Conservation (phyloP, 23 tunicate species). For the Ascidia mentula region DNA sequence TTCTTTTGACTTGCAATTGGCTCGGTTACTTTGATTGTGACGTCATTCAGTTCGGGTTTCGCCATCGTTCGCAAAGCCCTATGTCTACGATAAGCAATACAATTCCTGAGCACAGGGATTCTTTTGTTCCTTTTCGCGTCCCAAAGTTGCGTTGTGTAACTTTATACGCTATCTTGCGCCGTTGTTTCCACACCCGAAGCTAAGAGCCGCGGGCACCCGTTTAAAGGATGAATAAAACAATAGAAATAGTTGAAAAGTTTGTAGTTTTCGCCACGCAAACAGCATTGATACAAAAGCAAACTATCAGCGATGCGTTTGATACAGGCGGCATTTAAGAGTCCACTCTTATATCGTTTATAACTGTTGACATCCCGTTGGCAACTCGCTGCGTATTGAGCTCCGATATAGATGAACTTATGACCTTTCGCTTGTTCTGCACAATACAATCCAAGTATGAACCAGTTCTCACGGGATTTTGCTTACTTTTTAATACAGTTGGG, state of each 20-base stretch:
- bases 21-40: neutral
- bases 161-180: no score
- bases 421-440: no score
- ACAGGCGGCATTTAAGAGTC: neutral
- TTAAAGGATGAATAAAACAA: neutral
- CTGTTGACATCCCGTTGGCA: neutral
- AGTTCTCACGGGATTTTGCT: no score
- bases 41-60: constrained; percentile 6
- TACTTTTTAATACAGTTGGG: no score
- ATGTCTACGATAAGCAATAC: neutral
- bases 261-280: neutral
- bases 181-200: neutral
- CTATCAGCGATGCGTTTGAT: constrained; percentile 1
- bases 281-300: neutral
- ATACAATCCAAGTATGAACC: no score
- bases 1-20: neutral
- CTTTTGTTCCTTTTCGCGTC: neutral
- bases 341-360: neutral
- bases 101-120: neutral
- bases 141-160: neutral
- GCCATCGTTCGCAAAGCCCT: neutral
- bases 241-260: neutral
- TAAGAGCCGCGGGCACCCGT: neutral
- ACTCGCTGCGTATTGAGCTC: neutral
- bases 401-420: neutral